A percentile compares a stretch with the other conserved stretches of the same genome.
phyloP scores from a whole-genome alignment of 2,888 invertebrate genomes.

The Quadroppia sp. region DNA sequence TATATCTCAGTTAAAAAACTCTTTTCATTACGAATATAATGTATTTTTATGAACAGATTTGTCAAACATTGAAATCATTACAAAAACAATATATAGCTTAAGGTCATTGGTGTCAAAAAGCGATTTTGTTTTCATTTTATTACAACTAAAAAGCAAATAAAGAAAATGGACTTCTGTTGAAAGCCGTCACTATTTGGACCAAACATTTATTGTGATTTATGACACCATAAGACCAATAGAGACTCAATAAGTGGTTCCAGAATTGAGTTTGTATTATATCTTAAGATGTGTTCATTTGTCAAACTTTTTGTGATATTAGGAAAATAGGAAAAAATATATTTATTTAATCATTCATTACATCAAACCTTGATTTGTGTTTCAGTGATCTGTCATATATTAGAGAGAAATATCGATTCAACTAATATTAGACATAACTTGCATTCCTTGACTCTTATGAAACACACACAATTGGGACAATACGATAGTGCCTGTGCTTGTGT shows the following conservation, averaged over 20 bases:
- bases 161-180: neutral
- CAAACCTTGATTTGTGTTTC: constrained; percentile 5
- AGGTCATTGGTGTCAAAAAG: constrained; percentile 2
- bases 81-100: neutral
- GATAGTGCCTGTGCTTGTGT: neutral
- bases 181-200: neutral
- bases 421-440: too few relatives aligned
- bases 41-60: neutral
- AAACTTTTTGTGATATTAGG: neutral
- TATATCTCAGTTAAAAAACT: too few relatives aligned
- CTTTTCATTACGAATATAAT: neutral
- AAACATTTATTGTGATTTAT: constrained; percentile 1
- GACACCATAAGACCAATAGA: constrained; percentile 1
- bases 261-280: neutral
- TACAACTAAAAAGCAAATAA: constrained; percentile 5
- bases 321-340: constrained; percentile 10
- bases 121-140: neutral
- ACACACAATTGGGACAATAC: constrained; percentile 1
- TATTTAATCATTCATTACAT: constrained; percentile 35
- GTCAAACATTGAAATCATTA: neutral
- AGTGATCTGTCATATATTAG: constrained; percentile 4
- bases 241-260: neutral
- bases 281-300: constrained; percentile 5
- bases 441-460: too few relatives aligned
- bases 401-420: neutral